Evolutionary conservation across 2,888 invertebrate species (phyloP).

Genomic region (Drosophila sordidula): DNA sequence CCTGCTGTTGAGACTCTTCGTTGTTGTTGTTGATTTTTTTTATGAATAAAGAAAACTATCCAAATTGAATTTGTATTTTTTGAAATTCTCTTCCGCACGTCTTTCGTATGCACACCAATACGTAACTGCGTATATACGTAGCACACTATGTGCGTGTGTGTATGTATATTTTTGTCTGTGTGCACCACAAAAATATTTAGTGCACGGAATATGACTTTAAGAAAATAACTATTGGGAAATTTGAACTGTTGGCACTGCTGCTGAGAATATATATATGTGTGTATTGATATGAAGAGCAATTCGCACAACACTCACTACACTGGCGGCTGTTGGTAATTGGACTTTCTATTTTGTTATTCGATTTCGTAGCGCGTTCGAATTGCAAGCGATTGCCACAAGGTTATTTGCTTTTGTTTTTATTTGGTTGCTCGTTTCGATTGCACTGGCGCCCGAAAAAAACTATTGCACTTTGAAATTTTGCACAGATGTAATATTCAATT

Average conservation of each 20-base stretch:
- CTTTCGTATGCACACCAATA: conserved; percentile 55
- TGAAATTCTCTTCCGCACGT: conserved; percentile 42
- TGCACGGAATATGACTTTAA: conserved; percentile 24
- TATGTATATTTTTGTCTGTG: conserved; percentile 38
- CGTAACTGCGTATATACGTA: conserved; percentile 45
- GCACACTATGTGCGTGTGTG: conserved; percentile 11
- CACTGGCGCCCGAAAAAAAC: conserved; percentile 23
- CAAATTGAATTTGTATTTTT: conserved; percentile 46
- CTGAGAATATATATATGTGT: conserved; percentile 15
- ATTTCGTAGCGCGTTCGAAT: conserved; percentile 37
- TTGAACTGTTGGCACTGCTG: conserved; percentile 7
- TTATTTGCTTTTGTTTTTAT: conserved; percentile 68
- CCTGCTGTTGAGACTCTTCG: conserved; percentile 50
- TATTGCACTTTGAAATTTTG: conserved; percentile 77
- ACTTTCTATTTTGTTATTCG: conserved; percentile 73
- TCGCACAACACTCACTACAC: conserved; percentile 78
- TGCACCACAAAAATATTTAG: conserved; percentile 32
- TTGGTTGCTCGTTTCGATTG: conserved; percentile 34
- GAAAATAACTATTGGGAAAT: conserved; percentile 28
- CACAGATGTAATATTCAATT: conserved; percentile 59
- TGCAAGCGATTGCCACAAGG: conserved; percentile 60
- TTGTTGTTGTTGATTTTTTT: conserved; percentile 16
- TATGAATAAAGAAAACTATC: conserved; percentile 16
- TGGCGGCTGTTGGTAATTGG: conserved; percentile 74
- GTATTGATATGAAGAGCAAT: conserved; percentile 48